Evolutionary conservation across 2,888 invertebrate species (phyloP).

Genomic region (Andrena minutula): DNA sequence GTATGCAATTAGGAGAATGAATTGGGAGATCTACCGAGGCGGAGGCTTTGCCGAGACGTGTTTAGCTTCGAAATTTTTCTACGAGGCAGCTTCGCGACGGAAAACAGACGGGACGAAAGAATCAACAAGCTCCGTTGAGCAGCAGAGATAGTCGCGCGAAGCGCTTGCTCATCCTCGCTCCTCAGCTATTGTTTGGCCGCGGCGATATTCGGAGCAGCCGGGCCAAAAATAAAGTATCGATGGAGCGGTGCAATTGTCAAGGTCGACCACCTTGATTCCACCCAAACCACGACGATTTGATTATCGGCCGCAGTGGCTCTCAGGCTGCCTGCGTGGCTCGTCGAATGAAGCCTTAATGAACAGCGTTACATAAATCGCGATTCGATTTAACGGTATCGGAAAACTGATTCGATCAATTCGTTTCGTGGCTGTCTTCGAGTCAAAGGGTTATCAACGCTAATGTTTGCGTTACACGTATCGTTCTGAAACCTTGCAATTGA

Average conservation of each 20-base stretch:
- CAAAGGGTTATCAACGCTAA: not conserved
- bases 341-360: not conserved
- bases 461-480: not conserved
- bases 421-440: not conserved
- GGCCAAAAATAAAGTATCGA: slow-evolving; percentile 55
- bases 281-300: slow-evolving; percentile 45
- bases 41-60: not conserved
- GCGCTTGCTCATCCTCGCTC: slow-evolving; percentile 5
- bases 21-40: not conserved
- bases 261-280: slow-evolving; percentile 58
- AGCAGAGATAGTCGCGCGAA: not conserved
- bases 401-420: not conserved
- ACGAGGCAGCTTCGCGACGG: not conserved
- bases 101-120: not conserved
- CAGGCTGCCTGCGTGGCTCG: not conserved
- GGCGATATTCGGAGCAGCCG: slow-evolving; percentile 18
- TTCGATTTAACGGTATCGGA: not conserved
- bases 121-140: not conserved
- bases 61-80: not conserved
- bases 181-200: slow-evolving; percentile 16
- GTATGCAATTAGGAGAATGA: not conserved
- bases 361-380: slow-evolving; percentile 2
- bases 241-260: slow-evolving; percentile 54
- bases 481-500: not conserved
- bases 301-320: slow-evolving; percentile 57